Evolutionary conservation across 2,888 invertebrate species (phyloP), one percentile per base, ranked within the genome.

Genomic region (Lapara coniferarum): DNA sequence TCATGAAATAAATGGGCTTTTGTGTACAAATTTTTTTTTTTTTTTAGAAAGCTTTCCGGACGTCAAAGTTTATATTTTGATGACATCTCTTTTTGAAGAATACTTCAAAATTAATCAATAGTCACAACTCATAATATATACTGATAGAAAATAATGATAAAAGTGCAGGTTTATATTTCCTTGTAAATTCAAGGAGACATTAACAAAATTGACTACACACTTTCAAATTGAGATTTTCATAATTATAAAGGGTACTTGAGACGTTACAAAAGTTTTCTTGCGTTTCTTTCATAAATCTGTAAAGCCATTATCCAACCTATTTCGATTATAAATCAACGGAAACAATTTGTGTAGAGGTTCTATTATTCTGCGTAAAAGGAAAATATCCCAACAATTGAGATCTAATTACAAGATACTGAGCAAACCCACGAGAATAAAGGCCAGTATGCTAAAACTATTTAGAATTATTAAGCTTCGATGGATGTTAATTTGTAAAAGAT

Each of bases 301-400:
- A 46, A 63, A 19, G 12, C 63, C 16, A 63, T 63, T 49, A 63
- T 16, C 63, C 19, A 63, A 49, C 16, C 13, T 49, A 49, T 63
- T 63, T 49, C 10, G 46, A 19, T 49, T 49, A 63, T 63, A 49
- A 63, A 63, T 63, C 59, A 46, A 19, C 16, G 46, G 49, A 63
- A 46, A 63, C 49, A 49, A 63, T 49, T 63, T 49, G 7, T 13
- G 46, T 16, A 25, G 13, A 25, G 63, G 49, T 19, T 16, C 63
- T 46, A 63, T 63, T 63, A 19, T 46, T 63, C 19, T 12, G 49
- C 13, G 44, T n/a, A 63, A 25, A 63, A 19, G 46, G 49, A 63
- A 63, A 63, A 63, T 63, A 49, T 25, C 49, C 49, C 16, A 63
- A 63, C 63, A 63, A 63, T 63, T 63, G 49, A 63, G 63, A 63